Base-by-base conservation (phyloP, 2,113 vertebrate genomes). In the Catharus minimus region DNA sequence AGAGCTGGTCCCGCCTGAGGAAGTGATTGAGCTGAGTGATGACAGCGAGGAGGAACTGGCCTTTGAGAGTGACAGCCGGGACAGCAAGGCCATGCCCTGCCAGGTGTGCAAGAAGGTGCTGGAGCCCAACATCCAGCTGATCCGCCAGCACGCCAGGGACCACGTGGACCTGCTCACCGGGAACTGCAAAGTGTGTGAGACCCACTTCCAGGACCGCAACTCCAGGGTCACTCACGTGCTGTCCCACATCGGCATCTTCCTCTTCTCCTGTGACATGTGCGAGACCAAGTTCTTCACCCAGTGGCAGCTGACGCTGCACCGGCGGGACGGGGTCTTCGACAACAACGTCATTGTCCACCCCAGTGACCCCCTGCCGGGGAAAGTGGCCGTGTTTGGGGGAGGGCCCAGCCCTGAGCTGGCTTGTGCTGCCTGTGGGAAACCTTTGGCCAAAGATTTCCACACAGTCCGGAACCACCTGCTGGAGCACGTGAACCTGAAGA, bases 251-350 rank as follows among this genome's bases (percentile, higher is more conserved):
- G 99, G 99, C 26, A 98, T 99, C 94, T 98, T 98, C 73, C 98
- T 99, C 47, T 99, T 99, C 95, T 98, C 98, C 93, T 99, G 99
- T 0, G 99, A 99, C 95, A 98, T 99, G 98, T 99, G 99, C 30
- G 98, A 98, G 84, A 95, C 97, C 47, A 98, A 99, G 86, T 99
- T 99, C 96, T 98, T 98, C 95, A 99, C 98, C 47, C 98, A 98
- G 87, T 98, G 97, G 95, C 98, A 98, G 90, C 97, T 99, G 92
- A 98, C 98, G 44, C 98, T 98, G 9, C 99, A 99, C 95, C 98
- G 98, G 13, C 97, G 98, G 12, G 98, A 98, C 32, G 96, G 97
- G 3, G 97, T 98, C 61, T 98, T 97, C 3, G 95, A 98, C 26
- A 98, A 98, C 95, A 97, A 98, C 8, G 9, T 98, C 47, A 94